A percentile compares a stretch with the other conserved stretches of the same genome.
phyloP scores from a whole-genome alignment of 2,797 vertebrate genomes.

The Orientallactaga sibirica region DNA sequence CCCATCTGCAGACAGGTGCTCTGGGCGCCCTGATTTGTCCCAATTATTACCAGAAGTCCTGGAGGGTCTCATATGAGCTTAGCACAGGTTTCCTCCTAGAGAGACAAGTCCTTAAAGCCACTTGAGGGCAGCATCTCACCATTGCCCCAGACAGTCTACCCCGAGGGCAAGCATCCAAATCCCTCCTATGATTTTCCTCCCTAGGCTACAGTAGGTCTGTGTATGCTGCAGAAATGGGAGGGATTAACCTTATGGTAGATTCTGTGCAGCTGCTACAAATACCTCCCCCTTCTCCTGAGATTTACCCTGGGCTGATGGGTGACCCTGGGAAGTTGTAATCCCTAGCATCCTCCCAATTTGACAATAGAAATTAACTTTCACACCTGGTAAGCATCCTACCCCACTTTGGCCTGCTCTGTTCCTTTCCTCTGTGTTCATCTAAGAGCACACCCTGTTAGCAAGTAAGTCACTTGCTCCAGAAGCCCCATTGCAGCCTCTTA shows the following conservation, averaged over 20 bases:
- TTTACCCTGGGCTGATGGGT: neutral
- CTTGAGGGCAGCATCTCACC: constrained; percentile 18
- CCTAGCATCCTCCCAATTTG: neutral
- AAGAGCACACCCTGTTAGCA: neutral
- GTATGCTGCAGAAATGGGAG: neutral
- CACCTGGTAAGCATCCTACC: neutral
- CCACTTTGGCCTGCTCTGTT: neutral
- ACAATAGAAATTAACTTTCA: too few species aligned
- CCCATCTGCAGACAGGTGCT: neutral
- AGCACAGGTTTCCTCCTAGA: neutral
- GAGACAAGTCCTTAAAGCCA: constrained; percentile 25
- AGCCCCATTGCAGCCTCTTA: neutral
- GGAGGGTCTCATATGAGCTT: neutral
- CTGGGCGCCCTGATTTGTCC: neutral
- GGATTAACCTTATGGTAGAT: neutral
- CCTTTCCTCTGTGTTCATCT: neutral
- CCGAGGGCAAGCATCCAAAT: neutral
- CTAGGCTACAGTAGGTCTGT: neutral
- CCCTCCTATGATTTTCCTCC: neutral
- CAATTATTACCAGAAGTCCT: constrained; percentile 16
- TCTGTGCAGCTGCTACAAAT: neutral
- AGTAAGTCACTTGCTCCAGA: neutral
- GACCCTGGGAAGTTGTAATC: neutral
- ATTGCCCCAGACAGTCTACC: neutral
- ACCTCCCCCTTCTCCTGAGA: neutral